These are phyloP conservation scores for Hyperoodon ampullatus DNA, from an alignment of 2,113 vertebrate species.

Conservation along the genomic window DNA sequence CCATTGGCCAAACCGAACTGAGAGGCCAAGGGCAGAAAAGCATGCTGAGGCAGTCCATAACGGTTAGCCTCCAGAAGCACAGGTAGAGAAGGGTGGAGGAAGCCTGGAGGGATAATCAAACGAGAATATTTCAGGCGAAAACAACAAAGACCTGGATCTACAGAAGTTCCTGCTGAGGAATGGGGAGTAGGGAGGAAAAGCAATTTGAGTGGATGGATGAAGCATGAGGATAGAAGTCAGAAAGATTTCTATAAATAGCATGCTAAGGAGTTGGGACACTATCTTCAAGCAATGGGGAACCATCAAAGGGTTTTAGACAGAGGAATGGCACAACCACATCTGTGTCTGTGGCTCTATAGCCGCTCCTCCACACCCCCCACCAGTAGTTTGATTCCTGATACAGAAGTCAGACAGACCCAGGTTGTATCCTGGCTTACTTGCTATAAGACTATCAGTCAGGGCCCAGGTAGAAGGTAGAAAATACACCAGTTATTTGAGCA, in stretches of 20 bases:
- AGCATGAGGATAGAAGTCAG: background rate
- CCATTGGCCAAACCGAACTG: background rate
- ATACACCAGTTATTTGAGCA: background rate
- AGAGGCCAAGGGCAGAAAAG: background rate
- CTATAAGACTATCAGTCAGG: background rate
- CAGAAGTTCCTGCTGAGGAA: background rate
- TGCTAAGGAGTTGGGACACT: background rate
- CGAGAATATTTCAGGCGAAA: background rate
- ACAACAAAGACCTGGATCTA: background rate
- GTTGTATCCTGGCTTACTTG: background rate
- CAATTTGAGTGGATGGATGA: background rate
- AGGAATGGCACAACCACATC: background rate
- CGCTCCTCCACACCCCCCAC: background rate
- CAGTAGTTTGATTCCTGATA: background rate
- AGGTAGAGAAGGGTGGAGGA: background rate
- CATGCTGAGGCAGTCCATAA: background rate
- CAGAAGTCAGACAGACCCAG: background rate
- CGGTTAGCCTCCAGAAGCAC: background rate
- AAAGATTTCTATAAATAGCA: background rate
- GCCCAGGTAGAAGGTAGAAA: background rate
- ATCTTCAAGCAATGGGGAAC: background rate
- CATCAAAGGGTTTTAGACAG: background rate
- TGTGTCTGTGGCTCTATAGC: background rate
- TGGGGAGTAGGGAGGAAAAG: background rate
- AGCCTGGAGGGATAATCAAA: background rate